These are phyloP conservation scores for Pterostichus madidus DNA, from an alignment of 2,888 invertebrate species.

Conservation along the genomic window DNA sequence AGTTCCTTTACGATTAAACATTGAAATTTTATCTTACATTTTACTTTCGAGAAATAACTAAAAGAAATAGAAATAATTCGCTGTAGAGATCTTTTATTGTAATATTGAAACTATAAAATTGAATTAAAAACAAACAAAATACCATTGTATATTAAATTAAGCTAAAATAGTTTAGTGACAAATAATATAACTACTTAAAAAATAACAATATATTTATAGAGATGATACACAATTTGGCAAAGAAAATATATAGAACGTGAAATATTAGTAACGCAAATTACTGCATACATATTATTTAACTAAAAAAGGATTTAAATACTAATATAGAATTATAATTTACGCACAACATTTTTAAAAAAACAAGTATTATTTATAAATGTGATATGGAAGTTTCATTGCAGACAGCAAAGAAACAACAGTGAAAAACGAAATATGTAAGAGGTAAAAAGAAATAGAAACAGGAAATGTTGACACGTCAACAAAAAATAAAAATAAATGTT, in stretches of 20 bases:
- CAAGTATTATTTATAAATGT: neutral
- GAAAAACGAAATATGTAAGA: neutral
- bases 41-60: neutral
- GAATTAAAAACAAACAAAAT: neutral
- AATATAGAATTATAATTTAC: neutral
- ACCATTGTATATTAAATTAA: neutral
- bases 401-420: neutral
- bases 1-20: neutral
- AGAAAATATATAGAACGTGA: constrained; percentile 7
- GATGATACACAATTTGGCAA: constrained; percentile 41
- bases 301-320: neutral
- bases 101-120: neutral
- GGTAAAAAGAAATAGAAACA: constrained; percentile 2
- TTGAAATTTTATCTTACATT: neutral
- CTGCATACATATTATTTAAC: neutral
- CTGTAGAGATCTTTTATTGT: neutral
- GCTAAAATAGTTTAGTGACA: constrained; percentile 23
- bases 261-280: constrained; percentile 24
- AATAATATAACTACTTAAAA: constrained; percentile 26
- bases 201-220: constrained; percentile 24
- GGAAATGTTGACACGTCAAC: constrained; percentile 28
- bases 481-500: neutral
- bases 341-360: neutral
- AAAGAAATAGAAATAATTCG: neutral
- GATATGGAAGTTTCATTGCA: neutral